Evolutionary conservation across 2,797 vertebrate genomes (phyloP), one percentile per base, ranked within the genome.

Genomic region (Artibeus lituratus): DNA sequence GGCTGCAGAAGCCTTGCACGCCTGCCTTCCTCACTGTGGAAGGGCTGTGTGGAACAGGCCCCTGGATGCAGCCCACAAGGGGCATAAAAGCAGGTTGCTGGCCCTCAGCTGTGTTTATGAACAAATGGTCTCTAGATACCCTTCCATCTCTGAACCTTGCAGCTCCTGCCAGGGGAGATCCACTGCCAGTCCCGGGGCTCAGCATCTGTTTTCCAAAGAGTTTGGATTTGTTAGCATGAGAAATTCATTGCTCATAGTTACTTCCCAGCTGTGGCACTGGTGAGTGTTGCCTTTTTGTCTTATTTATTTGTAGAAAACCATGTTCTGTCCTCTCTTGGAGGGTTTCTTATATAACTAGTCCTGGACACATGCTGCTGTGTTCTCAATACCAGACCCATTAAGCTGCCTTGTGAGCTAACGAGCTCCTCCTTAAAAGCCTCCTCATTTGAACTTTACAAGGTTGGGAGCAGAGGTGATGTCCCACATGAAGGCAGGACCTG

Each of bases 121-220:
- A 98, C 98, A 98, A 97, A 98, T 65, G 49, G 97, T 98, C 98
- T 98, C 98, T 96, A 97, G 98, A 98, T 98, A 44, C 95, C 97
- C 97, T 98, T 98, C 98, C 97, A 97, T 97, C 97, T 90, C 98
- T 26, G 95, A 98, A 97, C 93, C 95, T 97, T 97, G 95, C 96
- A 87, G 97, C 82, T 96, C 91, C 96, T 98, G 98, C 98, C 98
- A 98, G 97, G 87, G 97, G 91, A 11, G 16, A 98, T 96, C 95
- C 97, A 1, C 96, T 98, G 98, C 98, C 98, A 99, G 97, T 97
- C 97, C 98, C 96, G 94, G 91, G 92, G 90, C 92, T 98, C 97
- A 97, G 98, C 98, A 98, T 98, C 98, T 98, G 98, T 98, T 98
- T 98, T 98, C 97, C 98, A 96, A 98, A 98, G 97, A 95, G 96